Evolutionary conservation across 2,113 vertebrate genomes (phyloP), one percentile per base, ranked within the genome.

Genomic region (Cyphomyrus plagiostoma): DNA sequence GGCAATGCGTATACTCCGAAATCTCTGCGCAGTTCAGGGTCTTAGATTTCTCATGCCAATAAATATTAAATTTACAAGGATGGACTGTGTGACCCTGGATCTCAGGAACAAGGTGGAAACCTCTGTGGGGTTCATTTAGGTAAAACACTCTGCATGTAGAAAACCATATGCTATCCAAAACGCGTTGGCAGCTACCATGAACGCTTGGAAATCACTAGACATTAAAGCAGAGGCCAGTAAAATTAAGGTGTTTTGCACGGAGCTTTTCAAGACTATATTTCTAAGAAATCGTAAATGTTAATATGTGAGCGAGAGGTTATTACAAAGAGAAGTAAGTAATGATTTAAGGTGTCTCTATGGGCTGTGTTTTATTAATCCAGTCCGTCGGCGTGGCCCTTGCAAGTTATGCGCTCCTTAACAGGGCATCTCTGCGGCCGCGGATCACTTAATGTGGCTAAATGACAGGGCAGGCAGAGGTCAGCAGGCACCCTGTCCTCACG

Each of bases 221-320:
- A 19, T 35, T 42, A 80, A 80, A 17, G 35, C 74, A 39, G 35
- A 42, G 74, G 35, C 35, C 74, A 80, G 39, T 80, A 80, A 80
- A 80, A 80, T 80, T 35, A 80, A 80, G 74, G 74, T 80, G 74
- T 42, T 80, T 17, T 42, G 17, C 74, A 80, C 35, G 4, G 74
- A 42, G 6, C 5, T 42, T 80, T 80, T 42, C 74, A 42, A 19
- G 35, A 42, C 13, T 42, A 80, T 80, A 42, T 80, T 80, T 80
- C 74, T 80, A 42, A 35, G 35, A 80, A 80, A 80, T 80, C 39
- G 74, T 80, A 80, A 80, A 80, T 35, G 74, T 80, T 80, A 80
- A 39, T 39, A 80, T 42, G 74, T 39, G 74, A 80, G 74, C 17
- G 17, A 80, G 74, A 80, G 35, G 35, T 19, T 80, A 80, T 80